These are phyloP conservation scores for Pardalotus punctatus DNA, from an alignment of 2,113 vertebrate genomes.

Conservation along the genomic window DNA sequence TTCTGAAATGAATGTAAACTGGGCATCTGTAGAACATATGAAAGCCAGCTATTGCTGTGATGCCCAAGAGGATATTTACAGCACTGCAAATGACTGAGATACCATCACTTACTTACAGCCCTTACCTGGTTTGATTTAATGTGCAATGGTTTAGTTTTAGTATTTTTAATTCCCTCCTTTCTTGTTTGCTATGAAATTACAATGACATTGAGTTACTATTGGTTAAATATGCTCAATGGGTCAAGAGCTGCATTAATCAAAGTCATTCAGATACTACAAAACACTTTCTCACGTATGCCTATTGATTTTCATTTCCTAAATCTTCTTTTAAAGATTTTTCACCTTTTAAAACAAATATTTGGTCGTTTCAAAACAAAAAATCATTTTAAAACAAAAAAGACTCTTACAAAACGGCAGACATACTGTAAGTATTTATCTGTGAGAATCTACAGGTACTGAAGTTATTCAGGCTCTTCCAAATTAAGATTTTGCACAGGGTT, in stretches of 20 bases:
- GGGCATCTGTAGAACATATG: not conserved
- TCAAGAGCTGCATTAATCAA: not conserved
- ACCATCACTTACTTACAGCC: not conserved
- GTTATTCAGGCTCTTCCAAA: not conserved
- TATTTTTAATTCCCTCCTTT: not conserved
- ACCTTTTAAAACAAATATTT: not conserved
- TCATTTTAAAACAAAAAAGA: not conserved
- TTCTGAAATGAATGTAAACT: not conserved
- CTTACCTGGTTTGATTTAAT: not conserved
- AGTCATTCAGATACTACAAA: not conserved
- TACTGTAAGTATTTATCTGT: not conserved
- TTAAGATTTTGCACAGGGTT: not conserved
- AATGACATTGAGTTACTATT: not conserved
- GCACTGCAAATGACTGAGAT: not conserved
- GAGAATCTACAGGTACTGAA: not conserved
- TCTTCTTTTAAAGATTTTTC: not conserved
- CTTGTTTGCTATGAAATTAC: not conserved
- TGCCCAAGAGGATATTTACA: not conserved
- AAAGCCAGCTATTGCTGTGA: not conserved
- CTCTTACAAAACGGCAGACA: not conserved
- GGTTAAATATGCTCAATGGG: not conserved
- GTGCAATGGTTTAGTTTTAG: not conserved
- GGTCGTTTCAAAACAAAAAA: not conserved
- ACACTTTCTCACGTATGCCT: not conserved
- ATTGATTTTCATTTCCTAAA: not conserved